Evolutionary conservation across 1,140 invertebrate species (phyloP), one percentile per base, ranked within the genome.

Genomic region (Drosophila littoralis): DNA sequence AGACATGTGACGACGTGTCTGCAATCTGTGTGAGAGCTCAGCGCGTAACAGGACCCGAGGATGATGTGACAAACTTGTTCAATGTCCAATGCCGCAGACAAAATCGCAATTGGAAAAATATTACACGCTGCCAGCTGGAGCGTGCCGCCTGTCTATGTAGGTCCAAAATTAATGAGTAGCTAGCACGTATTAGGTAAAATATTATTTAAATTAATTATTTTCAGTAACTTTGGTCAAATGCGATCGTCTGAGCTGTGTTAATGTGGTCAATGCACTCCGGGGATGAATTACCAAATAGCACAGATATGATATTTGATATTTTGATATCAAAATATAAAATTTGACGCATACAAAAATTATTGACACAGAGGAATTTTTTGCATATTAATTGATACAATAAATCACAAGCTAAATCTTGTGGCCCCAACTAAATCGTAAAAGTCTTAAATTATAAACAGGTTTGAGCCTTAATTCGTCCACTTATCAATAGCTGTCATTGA

Each of bases 121-220:
- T 88, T 0, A 28, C 76, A 6, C 84, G 80, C 0, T 88, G 83
- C 35, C 50, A 88, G 13, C 17, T 88, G 33, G 10, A 52, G 6
- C 32, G 42, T 0, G 83, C 73, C 12, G 46, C 45, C 46, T 88
- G 83, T 7, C 12, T 52, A 33, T 55, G 80, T 88, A 68, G 66
- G 83, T 79, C 13, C 1, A 3, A 1, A 32, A 40, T 9, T 32
- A 7, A 3, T 1, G 5, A 32, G 2, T 42, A 1, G 0, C 22
- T 57, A 22, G 1, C 22, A 0, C 2, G 2, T n/a, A 38, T 40
- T 2, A 13, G 6, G 7, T 9, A 6, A 32, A 15, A 58, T n/a
- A 9, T n/a, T 55, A 2, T 32, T 13, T 6, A 7, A 7, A 7
- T 3, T 7, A 10, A 33, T 35, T 55, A n/a, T 8, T 66, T 57